phyloP scores from a whole-genome alignment of 2,888 invertebrate species.

The Dryobotodes eremita region DNA sequence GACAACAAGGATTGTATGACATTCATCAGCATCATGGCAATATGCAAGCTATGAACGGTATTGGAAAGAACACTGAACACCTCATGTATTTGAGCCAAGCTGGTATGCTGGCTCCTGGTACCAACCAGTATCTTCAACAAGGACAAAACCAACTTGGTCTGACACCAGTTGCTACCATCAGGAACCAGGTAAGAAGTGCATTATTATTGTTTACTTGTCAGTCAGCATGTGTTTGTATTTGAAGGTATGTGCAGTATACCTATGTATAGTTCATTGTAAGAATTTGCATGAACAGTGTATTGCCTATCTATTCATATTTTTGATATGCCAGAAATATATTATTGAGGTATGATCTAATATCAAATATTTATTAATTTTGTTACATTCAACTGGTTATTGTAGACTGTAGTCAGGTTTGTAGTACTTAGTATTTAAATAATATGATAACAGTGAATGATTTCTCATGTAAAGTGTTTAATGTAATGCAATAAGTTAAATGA shows the following conservation, averaged over 20 bases:
- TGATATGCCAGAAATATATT: neutral
- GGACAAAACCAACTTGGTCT: slow-evolving; percentile 91
- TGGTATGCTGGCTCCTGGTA: slow-evolving; percentile 91
- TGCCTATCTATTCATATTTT: neutral
- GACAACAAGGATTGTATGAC: slow-evolving; percentile 89
- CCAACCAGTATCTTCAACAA: slow-evolving; percentile 92
- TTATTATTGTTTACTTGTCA: slow-evolving; percentile 29
- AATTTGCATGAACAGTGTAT: slow-evolving; percentile 7
- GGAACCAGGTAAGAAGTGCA: slow-evolving; percentile 85
- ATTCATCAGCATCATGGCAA: slow-evolving; percentile 88
- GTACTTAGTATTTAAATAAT: neutral
- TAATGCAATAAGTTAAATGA: neutral
- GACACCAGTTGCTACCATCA: slow-evolving; percentile 87
- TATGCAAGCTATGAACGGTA: slow-evolving; percentile 89
- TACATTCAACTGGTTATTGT: neutral
- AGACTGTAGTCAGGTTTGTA: neutral
- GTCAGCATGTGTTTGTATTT: slow-evolving; percentile 15
- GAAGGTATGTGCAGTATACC: neutral
- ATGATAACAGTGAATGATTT: neutral
- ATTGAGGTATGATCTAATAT: neutral
- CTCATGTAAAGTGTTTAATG: neutral
- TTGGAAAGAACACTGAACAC: slow-evolving; percentile 88
- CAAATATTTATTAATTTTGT: neutral
- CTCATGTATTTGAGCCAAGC: slow-evolving; percentile 89
- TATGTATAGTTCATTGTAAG: neutral